Evolutionary conservation across 2,113 vertebrate species (phyloP).

Genomic region (Macaca fascicularis): T2T-MFA8v1.1 NC_088380.1:78174501-78175000

Average conservation of each 20-base stretch:
- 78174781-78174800: background rate
- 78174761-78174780: background rate
- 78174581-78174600: background rate
- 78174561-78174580: background rate
- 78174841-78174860: background rate
- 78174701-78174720: background rate
- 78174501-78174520: background rate
- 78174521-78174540: background rate
- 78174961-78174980: constrained; percentile 65
- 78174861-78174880: background rate
- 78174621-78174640: background rate
- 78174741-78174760: background rate
- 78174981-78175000: constrained; percentile 63
- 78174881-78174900: background rate
- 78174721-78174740: background rate
- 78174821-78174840: rapidly evolving
- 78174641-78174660: background rate
- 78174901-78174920: constrained; percentile 48
- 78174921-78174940: background rate
- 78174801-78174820: rapidly evolving
- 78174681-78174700: background rate
- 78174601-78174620: background rate
- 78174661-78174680: background rate
- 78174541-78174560: background rate
- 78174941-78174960: constrained; percentile 40